Evolutionary conservation across 2,113 vertebrate species (phyloP).

Genomic region (Brachyhypopomus occidentalis): DNA sequence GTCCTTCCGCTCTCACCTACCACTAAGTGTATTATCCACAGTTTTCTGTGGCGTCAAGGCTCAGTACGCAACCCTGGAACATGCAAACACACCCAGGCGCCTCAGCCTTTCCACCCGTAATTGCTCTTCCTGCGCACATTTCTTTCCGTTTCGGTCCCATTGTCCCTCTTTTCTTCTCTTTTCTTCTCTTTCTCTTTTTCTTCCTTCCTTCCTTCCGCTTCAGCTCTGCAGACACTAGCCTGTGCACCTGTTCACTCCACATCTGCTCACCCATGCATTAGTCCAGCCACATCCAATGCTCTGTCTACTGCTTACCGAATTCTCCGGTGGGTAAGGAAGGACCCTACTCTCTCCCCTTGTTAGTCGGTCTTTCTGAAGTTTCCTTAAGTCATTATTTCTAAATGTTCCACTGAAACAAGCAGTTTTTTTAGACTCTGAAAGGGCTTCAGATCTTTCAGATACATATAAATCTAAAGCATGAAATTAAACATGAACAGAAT

Average conservation of each 20-base stretch:
- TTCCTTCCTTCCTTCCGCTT: background rate
- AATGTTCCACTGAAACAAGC: background rate
- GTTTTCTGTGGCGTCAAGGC: conserved; percentile 48
- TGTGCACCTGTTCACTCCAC: background rate
- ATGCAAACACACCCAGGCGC: conserved; percentile 32
- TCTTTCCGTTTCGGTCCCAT: background rate
- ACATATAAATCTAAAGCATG: background rate
- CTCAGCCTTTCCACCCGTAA: too few relatives aligned
- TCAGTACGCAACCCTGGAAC: conserved; percentile 33
- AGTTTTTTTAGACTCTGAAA: background rate
- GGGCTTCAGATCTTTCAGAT: background rate
- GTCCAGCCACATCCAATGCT: background rate
- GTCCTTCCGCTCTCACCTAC: conserved; percentile 11
- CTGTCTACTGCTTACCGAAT: conserved; percentile 11
- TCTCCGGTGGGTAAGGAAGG: conserved; percentile 10
- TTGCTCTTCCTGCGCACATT: conserved; percentile 10
- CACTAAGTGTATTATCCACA: conserved; percentile 41
- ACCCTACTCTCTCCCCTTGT: background rate
- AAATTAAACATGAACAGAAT: too few relatives aligned
- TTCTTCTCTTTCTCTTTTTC: background rate
- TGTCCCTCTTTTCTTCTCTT: background rate
- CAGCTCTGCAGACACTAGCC: background rate
- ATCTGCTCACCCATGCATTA: conserved; percentile 21
- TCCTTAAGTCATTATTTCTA: background rate
- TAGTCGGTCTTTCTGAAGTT: conserved; percentile 1